Evolutionary conservation across 2,113 vertebrate species (phyloP), one percentile per base, ranked within the genome.

Genomic region (Oreotrochilus melanogaster): DNA sequence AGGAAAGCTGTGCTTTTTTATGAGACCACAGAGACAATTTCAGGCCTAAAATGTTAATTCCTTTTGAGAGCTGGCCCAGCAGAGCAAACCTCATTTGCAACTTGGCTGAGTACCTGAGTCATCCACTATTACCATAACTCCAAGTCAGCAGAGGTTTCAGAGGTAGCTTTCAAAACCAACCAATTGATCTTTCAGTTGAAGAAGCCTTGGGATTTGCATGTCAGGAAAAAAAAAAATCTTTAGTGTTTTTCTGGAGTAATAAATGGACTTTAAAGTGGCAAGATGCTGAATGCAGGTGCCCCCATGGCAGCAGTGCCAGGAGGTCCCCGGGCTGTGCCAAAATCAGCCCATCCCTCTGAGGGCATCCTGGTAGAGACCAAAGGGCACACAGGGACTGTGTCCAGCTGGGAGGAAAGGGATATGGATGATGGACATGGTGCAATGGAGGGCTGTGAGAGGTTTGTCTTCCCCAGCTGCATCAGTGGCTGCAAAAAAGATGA

Each of bases 101-200:
- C 27, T 96, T 95, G 95, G 95, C 92, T 79, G 71, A 78, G 33
- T 33, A 57, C 22, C 11, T 1, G 0, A 57, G 60, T 54, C 73
- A 80, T 53, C 51, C 64, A 25, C 48, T 67, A 35, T 96, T 96
- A 80, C 75, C 0, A 71, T 95, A 96, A 96, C 65, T 81, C 18
- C 0, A 10, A 86, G 82, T 92, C 92, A 96, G 78, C 70, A 78
- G 91, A 89, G 61, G 60, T 71, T 88, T 93, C 75, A 7, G 86
- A 80, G 94, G 78, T 14, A 65, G 33, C 39, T 71, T 89, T 96
- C 92, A 70, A 19, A 92, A 67, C 39, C 42, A 74, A 7, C 75
- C 4, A 3, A 42, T 33, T 78, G 61, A 71, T 71, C 56, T 90
- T 92, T 60, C 85, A 80, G 4, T 24, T 75, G 56, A 80, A 91